Percentiles rank a stretch among this genome's conserved stretches.
Conservation (phyloP, 53 echinoderm and acorn worm genomes). For the Henricia sp. region DNA sequence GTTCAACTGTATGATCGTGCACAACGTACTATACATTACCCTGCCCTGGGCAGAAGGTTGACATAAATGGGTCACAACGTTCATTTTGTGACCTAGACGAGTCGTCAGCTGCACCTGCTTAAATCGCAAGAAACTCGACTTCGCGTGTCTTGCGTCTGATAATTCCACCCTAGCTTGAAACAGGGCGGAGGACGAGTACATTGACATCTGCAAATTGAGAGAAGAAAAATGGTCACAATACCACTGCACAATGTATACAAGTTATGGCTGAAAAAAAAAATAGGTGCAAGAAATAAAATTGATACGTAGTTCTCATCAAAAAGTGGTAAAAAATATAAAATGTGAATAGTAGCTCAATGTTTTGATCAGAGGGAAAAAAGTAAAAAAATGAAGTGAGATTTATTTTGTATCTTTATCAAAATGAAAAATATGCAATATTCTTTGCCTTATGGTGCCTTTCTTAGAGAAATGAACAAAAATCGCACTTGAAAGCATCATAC, state of each 20-base stretch:
- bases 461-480: too few relatives aligned
- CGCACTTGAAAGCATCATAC: too few relatives aligned
- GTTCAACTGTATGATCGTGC: not conserved
- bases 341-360: too few relatives aligned
- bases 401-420: too few relatives aligned
- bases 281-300: not conserved
- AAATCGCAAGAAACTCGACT: too few relatives aligned
- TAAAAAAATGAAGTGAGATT: too few relatives aligned
- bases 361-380: too few relatives aligned
- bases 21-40: slow-evolving; percentile 18
- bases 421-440: too few relatives aligned
- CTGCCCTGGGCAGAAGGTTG: slow-evolving; percentile 40
- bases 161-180: not conserved
- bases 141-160: too few relatives aligned
- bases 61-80: slow-evolving; percentile 19
- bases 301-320: too few relatives aligned
- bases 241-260: slow-evolving; percentile 14
- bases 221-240: slow-evolving; percentile 27
- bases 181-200: not conserved
- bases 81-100: not conserved
- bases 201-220: slow-evolving; percentile 34
- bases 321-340: too few relatives aligned
- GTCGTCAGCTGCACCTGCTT: not conserved
- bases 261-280: not conserved
- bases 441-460: too few relatives aligned